Conservation (phyloP, 2,888 invertebrate genomes). For the Mythimna lalbum region DNA sequence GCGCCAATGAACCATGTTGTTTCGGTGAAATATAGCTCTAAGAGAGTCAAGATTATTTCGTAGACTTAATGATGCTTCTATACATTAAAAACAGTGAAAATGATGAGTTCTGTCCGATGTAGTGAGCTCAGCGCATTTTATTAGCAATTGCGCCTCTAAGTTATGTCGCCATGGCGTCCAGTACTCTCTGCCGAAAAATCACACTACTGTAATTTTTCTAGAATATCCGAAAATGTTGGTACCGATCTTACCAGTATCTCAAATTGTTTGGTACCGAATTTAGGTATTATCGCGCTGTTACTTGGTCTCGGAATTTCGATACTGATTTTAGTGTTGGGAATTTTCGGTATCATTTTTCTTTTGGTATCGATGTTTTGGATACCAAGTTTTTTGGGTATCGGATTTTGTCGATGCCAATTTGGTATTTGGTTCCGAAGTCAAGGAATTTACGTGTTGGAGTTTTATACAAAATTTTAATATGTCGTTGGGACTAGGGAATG, state of each 20-base stretch:
- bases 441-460: slow-evolving; percentile 8
- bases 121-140: not conserved
- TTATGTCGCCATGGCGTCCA: not conserved
- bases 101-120: too few relatives aligned
- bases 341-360: slow-evolving; percentile 52
- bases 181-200: slow-evolving; percentile 54
- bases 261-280: slow-evolving; percentile 27
- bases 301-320: slow-evolving; percentile 47
- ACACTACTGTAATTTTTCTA: slow-evolving; percentile 9
- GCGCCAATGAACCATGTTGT: too few relatives aligned
- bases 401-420: slow-evolving; percentile 31
- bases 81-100: too few relatives aligned
- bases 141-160: not conserved
- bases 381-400: slow-evolving; percentile 53
- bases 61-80: too few relatives aligned
- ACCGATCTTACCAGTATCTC: slow-evolving; percentile 50
- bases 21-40: too few relatives aligned
- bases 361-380: slow-evolving; percentile 51
- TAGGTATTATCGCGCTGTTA: slow-evolving; percentile 27
- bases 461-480: slow-evolving; percentile 47
- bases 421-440: slow-evolving; percentile 25
- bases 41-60: too few relatives aligned
- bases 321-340: slow-evolving; percentile 41
- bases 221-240: slow-evolving; percentile 20
- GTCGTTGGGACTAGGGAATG: slow-evolving; percentile 26